Conservation (phyloP, 2,888 invertebrate species). For the Caenorhabditis sp. region DNA sequence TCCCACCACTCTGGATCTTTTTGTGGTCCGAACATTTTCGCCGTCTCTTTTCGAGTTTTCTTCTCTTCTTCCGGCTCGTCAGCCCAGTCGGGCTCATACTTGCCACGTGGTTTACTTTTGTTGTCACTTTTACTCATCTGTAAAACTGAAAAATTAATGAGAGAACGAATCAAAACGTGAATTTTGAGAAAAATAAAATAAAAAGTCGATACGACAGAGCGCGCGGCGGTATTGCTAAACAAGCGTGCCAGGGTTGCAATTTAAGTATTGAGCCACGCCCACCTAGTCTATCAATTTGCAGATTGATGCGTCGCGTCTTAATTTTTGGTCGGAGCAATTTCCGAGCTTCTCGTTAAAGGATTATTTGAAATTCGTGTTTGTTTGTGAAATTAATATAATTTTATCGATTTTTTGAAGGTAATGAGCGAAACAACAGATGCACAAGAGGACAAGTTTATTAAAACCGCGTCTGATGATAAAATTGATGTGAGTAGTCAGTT, state of each 20-base stretch:
- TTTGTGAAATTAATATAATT: neutral
- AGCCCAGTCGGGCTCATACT: constrained; percentile 62
- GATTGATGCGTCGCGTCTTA: too few species aligned
- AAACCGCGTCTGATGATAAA: neutral
- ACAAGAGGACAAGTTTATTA: neutral
- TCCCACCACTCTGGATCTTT: constrained; percentile 80
- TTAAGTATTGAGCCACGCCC: constrained; percentile 1
- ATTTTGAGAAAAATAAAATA: neutral
- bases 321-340: too few species aligned
- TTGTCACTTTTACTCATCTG: constrained; percentile 32
- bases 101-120: constrained; percentile 47
- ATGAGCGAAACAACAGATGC: constrained; percentile 26
- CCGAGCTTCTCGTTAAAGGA: neutral
- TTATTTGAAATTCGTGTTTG: neutral
- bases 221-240: constrained; percentile 16
- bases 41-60: constrained; percentile 55
- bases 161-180: neutral
- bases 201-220: neutral
- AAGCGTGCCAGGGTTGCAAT: constrained; percentile 19
- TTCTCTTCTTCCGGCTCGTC: constrained; percentile 57
- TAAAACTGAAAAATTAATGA: neutral
- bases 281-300: constrained; percentile 21
- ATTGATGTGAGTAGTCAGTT: constrained; percentile 22
- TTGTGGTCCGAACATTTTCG: constrained; percentile 62
- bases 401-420: constrained; percentile 8